phyloP scores from a whole-genome alignment of 2,888 invertebrate genomes.

The Drosophila fungiperda region DNA sequence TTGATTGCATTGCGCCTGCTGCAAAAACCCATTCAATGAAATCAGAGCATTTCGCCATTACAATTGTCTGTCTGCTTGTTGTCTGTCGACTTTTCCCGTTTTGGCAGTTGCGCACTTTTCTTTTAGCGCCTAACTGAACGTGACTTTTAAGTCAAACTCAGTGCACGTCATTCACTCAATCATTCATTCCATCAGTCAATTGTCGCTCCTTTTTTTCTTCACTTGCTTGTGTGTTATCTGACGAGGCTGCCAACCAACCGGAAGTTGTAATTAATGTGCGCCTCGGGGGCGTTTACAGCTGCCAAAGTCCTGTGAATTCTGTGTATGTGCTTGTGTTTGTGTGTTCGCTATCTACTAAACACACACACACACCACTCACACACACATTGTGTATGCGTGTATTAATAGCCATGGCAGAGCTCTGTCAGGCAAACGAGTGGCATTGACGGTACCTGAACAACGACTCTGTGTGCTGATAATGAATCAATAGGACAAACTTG shows the following conservation, averaged over 20 bases:
- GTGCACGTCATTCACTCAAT: conserved; percentile 47
- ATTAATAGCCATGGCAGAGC: conserved; percentile 48
- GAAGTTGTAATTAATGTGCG: conserved; percentile 79
- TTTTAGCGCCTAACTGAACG: conserved; percentile 49
- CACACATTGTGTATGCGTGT: conserved; percentile 2
- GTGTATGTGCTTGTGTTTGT: conserved; percentile 7
- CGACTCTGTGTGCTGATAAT: conserved; percentile 39
- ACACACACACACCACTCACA: background rate
- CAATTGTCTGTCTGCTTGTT: conserved; percentile 16
- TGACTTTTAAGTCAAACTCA: conserved; percentile 70
- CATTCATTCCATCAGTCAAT: conserved; percentile 63
- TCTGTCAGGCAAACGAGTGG: conserved; percentile 44
- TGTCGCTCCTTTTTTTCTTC: conserved; percentile 47
- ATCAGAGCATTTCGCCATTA: conserved; percentile 19
- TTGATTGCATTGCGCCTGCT: conserved; percentile 49
- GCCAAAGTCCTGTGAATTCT: conserved; percentile 53
- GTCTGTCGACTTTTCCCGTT: conserved; percentile 31
- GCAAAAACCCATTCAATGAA: conserved; percentile 20
- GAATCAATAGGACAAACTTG: conserved; percentile 47
- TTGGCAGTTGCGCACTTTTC: conserved; percentile 58
- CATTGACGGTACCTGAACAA: conserved; percentile 42
- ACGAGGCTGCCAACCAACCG: conserved; percentile 54
- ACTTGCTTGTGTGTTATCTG: conserved; percentile 37
- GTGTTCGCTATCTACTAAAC: background rate
- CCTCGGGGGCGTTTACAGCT: conserved; percentile 72